A percentile compares a stretch with the other conserved stretches of the same genome.
phyloP scores from a whole-genome alignment of 2,113 vertebrate genomes.

The Balaenoptera acutorostrata region DNA sequence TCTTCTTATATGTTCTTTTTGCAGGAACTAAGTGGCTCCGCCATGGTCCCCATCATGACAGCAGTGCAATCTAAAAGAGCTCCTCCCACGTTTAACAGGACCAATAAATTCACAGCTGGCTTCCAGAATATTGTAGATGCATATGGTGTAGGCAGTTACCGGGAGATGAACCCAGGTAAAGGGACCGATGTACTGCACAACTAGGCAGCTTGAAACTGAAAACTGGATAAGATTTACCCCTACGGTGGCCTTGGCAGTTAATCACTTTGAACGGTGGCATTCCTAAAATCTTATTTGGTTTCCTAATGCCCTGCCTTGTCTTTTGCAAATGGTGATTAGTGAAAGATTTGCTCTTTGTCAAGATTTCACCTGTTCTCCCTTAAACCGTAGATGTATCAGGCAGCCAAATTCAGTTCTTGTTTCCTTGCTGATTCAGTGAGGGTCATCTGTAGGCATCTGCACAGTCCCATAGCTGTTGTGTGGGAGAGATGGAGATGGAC shows the following conservation, averaged over 20 bases:
- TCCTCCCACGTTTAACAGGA: conserved; percentile 97
- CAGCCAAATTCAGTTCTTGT: not conserved
- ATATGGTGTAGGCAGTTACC: conserved; percentile 94
- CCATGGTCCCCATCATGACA: conserved; percentile 93
- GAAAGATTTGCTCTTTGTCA: not conserved
- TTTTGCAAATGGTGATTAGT: not conserved
- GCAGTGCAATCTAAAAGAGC: conserved; percentile 90
- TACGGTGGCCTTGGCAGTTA: not conserved
- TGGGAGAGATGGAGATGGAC: not conserved
- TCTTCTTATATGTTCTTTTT: not conserved
- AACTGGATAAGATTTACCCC: not conserved
- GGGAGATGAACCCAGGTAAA: conserved; percentile 96
- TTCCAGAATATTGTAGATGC: conserved; percentile 98
- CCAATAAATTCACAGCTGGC: conserved; percentile 96
- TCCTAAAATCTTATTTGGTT: not conserved
- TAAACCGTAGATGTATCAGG: not conserved
- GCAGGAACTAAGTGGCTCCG: conserved; percentile 94
- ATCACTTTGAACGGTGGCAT: not conserved
- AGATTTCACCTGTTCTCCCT: not conserved
- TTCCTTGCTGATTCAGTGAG: not conserved
- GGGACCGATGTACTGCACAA: fast-evolving
- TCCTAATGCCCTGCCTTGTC: not conserved
- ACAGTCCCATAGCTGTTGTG: fast-evolving
- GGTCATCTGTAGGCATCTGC: not conserved
- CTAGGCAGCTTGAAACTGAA: not conserved